phyloP scores from a whole-genome alignment of 2,113 vertebrate species.

The Macrotus californicus region DNA sequence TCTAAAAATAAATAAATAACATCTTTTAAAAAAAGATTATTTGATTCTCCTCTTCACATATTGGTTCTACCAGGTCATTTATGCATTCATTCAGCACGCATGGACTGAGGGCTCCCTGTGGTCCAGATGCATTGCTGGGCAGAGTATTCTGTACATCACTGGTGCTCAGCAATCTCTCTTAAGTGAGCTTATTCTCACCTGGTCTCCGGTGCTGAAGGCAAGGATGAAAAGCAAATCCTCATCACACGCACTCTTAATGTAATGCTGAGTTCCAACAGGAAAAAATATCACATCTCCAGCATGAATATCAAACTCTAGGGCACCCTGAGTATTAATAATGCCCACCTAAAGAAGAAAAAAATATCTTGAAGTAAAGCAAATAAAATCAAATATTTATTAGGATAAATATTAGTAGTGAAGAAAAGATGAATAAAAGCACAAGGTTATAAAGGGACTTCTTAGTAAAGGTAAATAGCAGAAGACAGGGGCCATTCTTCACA shows the following conservation, averaged over 20 bases:
- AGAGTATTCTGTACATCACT: neutral
- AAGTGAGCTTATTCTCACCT: slow-evolving; percentile 61
- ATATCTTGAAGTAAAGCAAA: neutral
- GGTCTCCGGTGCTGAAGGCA: slow-evolving; percentile 76
- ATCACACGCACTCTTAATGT: slow-evolving; percentile 74
- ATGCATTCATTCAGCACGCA: neutral
- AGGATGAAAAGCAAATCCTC: slow-evolving; percentile 77
- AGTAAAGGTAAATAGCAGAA: neutral
- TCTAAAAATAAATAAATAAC: too few species aligned
- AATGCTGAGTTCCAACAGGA: slow-evolving; percentile 77
- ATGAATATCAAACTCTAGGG: slow-evolving; percentile 66
- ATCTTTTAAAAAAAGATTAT: neutral
- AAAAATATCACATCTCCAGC: slow-evolving; percentile 80
- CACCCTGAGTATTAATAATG: slow-evolving; percentile 56
- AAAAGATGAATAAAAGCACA: neutral
- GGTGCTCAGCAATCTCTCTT: neutral
- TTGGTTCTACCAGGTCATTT: neutral
- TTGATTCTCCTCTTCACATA: neutral
- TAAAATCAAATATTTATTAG: neutral
- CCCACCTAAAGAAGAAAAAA: slow-evolving; percentile 50
- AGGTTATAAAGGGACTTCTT: neutral
- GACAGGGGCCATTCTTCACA: neutral
- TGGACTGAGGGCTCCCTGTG: neutral
- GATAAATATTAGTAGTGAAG: neutral
- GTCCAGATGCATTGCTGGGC: neutral